phyloP scores from a whole-genome alignment of 2,797 vertebrate species.

The Tympanoctomys barrerae region DNA sequence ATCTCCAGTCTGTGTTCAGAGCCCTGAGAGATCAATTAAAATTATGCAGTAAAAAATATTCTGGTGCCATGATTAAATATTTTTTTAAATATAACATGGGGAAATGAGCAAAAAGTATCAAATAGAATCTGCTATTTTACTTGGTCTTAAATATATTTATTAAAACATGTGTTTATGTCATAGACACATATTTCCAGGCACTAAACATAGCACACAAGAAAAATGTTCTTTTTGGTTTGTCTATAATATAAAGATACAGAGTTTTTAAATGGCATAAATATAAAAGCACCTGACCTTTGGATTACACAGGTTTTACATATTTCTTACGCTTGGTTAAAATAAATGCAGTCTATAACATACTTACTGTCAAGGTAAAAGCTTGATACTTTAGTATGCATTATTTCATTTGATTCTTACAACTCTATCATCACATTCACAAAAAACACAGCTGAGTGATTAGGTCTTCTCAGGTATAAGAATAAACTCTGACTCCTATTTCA shows the following conservation, averaged over 20 bases:
- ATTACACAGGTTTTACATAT: neutral
- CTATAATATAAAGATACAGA: neutral
- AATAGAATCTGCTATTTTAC: neutral
- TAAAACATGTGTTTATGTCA: neutral
- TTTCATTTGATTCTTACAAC: neutral
- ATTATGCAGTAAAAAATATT: neutral
- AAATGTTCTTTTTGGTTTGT: neutral
- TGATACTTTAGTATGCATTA: neutral
- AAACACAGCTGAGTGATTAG: neutral
- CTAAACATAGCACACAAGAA: neutral
- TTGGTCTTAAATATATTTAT: neutral
- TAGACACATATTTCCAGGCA: neutral
- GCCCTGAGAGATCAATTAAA: slow-evolving; percentile 58
- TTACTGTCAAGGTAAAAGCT: neutral
- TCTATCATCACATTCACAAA: neutral
- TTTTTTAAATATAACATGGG: neutral
- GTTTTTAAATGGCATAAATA: neutral
- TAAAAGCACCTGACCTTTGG: neutral
- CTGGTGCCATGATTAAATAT: slow-evolving; percentile 25
- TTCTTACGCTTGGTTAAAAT: neutral
- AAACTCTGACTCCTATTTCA: neutral
- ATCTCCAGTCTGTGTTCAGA: neutral
- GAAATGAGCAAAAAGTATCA: neutral
- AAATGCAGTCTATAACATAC: neutral
- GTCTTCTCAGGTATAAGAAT: neutral